Conservation (phyloP, 2,888 invertebrate genomes). For the Agrotis exclamationis region DNA sequence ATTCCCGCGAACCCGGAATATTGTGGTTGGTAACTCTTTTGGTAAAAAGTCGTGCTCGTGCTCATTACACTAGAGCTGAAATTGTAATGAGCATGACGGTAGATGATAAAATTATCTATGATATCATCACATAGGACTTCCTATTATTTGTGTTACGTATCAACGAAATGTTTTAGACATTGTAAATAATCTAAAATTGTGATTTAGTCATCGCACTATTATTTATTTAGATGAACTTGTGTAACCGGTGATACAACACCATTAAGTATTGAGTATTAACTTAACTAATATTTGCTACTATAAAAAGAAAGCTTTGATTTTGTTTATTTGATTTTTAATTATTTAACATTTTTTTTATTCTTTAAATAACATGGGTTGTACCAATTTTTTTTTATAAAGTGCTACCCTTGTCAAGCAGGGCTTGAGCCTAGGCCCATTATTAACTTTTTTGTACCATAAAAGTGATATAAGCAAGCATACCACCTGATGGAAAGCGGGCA, state of each 20-base stretch:
- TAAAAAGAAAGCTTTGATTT: too few species aligned
- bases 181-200: slow-evolving; percentile 50
- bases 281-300: slow-evolving; percentile 16
- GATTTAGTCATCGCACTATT: slow-evolving; percentile 51
- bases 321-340: too few species aligned
- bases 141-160: slow-evolving; percentile 50
- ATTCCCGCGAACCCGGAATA: not conserved
- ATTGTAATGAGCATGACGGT: slow-evolving; percentile 32
- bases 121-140: slow-evolving; percentile 50
- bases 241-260: slow-evolving; percentile 45
- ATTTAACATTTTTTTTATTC: too few species aligned
- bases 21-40: slow-evolving; percentile 1
- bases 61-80: slow-evolving; percentile 18
- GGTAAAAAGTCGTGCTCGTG: slow-evolving; percentile 33
- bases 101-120: slow-evolving; percentile 49
- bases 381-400: too few species aligned
- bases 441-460: too few species aligned
- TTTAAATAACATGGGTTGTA: too few species aligned
- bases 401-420: too few species aligned
- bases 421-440: too few species aligned
- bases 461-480: too few species aligned
- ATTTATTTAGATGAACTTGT: slow-evolving; percentile 43
- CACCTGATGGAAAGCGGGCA: too few species aligned
- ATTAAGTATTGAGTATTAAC: slow-evolving; percentile 46
- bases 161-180: slow-evolving; percentile 48